These are phyloP conservation scores for Aldabrachelys gigantea DNA, from an alignment of 2,113 vertebrate species.

Conservation along the genomic window DNA sequence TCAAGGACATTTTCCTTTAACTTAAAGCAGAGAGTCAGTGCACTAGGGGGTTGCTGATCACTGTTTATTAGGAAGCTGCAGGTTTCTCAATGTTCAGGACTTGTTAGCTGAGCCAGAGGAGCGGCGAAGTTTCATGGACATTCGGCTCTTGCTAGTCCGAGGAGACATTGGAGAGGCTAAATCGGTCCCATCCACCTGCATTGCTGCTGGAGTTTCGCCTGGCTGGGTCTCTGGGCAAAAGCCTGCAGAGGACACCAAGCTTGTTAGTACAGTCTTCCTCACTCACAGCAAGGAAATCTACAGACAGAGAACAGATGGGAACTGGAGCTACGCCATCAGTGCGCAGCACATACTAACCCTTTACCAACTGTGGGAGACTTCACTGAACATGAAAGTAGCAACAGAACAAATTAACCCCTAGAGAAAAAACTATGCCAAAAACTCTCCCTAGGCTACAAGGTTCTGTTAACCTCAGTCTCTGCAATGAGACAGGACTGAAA, in stretches of 20 bases:
- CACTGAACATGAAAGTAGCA: background rate
- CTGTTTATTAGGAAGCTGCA: slow-evolving; percentile 29
- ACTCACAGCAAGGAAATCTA: fast-evolving
- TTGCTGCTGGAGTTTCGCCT: slow-evolving; percentile 88
- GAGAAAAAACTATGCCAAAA: slow-evolving; percentile 31
- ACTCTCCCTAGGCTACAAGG: slow-evolving; percentile 36
- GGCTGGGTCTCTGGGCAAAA: slow-evolving; percentile 91
- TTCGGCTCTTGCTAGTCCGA: slow-evolving; percentile 98
- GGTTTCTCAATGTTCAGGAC: slow-evolving; percentile 81
- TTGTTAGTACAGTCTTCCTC: background rate
- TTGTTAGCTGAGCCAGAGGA: slow-evolving; percentile 98
- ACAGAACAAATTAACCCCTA: slow-evolving; percentile 13
- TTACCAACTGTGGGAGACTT: slow-evolving; percentile 25
- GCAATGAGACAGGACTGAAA: slow-evolving; percentile 37
- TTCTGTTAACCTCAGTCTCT: background rate
- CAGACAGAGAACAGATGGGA: slow-evolving; percentile 27
- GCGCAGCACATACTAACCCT: slow-evolving; percentile 39
- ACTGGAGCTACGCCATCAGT: slow-evolving; percentile 45
- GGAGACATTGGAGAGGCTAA: slow-evolving; percentile 96
- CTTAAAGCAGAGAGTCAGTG: background rate
- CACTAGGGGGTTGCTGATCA: background rate
- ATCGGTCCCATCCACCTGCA: slow-evolving; percentile 92
- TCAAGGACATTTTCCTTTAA: background rate
- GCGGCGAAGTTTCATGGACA: slow-evolving; percentile 98
- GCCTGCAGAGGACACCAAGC: slow-evolving; percentile 81